These are phyloP conservation scores for Hippocampus comes DNA, from an alignment of 2,113 vertebrate species.

Conservation along the genomic window DNA sequence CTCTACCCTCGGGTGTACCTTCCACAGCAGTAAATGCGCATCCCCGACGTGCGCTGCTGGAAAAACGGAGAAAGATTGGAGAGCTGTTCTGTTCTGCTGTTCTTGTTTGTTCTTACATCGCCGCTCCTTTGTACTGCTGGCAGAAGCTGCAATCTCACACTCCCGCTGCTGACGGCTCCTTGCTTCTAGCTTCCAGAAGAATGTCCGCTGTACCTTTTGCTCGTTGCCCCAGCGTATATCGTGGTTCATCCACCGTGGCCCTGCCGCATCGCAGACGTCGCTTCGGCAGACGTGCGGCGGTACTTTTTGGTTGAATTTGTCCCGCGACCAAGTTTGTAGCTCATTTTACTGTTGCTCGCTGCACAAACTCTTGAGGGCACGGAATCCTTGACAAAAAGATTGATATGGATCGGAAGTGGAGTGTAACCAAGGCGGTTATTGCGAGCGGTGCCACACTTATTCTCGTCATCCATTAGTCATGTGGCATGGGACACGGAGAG, in stretches of 20 bases:
- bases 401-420: constrained; percentile 46
- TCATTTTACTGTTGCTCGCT: not conserved
- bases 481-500: constrained; percentile 25
- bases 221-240: not conserved
- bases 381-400: constrained; percentile 30
- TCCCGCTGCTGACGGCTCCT: not conserved
- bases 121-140: not conserved
- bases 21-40: constrained; percentile 2
- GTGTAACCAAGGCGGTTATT: constrained; percentile 28
- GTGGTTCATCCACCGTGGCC: not conserved
- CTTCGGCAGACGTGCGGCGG: too few relatives aligned
- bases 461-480: constrained; percentile 48
- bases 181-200: not conserved
- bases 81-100: not conserved
- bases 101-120: constrained; percentile 16
- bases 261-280: not conserved
- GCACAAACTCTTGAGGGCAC: constrained; percentile 31
- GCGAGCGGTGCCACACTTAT: constrained; percentile 53
- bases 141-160: not conserved
- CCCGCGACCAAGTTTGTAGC: too few relatives aligned
- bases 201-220: not conserved
- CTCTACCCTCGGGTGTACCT: not conserved
- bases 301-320: too few relatives aligned
- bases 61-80: not conserved
- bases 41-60: not conserved